phyloP scores from a whole-genome alignment of 53 echinoderm and acorn worm species.

The Luidia sarsii region DNA sequence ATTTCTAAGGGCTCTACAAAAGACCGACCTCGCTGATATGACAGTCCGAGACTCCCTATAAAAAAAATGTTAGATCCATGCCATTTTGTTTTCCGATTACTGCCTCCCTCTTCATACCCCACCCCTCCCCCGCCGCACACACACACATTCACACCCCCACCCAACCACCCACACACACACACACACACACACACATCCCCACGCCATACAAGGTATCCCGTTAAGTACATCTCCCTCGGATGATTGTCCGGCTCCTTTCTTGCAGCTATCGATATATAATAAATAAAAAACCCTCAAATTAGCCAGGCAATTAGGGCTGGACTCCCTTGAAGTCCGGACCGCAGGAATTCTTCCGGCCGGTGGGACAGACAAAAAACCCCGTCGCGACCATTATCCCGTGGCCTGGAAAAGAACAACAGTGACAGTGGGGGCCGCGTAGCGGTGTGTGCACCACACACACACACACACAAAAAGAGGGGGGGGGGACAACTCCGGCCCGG shows the following conservation, averaged over 20 bases:
- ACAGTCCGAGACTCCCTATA: constrained; percentile 29
- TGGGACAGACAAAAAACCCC: constrained; percentile 2
- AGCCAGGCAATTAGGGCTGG: constrained; percentile 46
- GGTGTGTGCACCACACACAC: neutral
- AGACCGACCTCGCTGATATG: constrained; percentile 37
- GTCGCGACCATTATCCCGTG: neutral
- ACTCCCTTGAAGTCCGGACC: neutral
- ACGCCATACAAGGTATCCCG: constrained; percentile 4
- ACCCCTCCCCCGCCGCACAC: too few relatives aligned
- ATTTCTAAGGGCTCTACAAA: neutral
- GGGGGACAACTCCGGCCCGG: too few relatives aligned
- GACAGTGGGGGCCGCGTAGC: constrained; percentile 1
- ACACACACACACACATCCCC: too few relatives aligned
- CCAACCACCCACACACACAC: too few relatives aligned
- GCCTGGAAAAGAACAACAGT: constrained; percentile 4
- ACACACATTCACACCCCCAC: too few relatives aligned
- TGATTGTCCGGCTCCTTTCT: neutral
- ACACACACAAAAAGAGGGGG: too few relatives aligned
- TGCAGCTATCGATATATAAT: constrained; percentile 26
- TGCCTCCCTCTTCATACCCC: too few relatives aligned
- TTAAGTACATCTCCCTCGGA: constrained; percentile 22
- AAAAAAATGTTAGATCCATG: constrained; percentile 37
- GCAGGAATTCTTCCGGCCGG: neutral
- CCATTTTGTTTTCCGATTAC: constrained; percentile 40
- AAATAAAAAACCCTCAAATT: constrained; percentile 26